Base-by-base conservation (phyloP, 1,140 invertebrate species). In the Drosophila oshimai region DNA sequence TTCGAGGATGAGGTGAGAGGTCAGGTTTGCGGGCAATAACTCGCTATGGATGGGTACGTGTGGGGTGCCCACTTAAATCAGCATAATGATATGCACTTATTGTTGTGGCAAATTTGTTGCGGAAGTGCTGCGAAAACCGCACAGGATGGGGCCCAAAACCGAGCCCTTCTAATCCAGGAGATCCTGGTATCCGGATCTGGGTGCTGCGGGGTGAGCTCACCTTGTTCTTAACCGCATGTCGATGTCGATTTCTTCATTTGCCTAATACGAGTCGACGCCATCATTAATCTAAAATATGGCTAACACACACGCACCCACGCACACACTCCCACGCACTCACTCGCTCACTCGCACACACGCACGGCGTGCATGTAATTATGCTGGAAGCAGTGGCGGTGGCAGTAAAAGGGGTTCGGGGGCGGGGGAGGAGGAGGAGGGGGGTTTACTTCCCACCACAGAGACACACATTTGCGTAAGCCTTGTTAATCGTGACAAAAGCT, bases 51-150 rank as follows among this genome's bases (percentile, higher is more conserved):
- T 73, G 69, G 49, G 20, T 17, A 31, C 22, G 37, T 47, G 37
- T 54, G 68, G 65, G 70, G 53, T 37, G 71, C 70, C 80, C 80
- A 84, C 81, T 84, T 84, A 84, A 84, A 84, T 84, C 80, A 84
- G 80, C 80, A 84, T 84, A 84, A 84, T 84, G 80, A 84, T 84
- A 84, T 84, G 80, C 80, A 84, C 81, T 84, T 84, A 84, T 84
- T 87, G 76, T 84, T 84, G 81, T 80, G 80, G 80, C 81, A 86
- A 84, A 84, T 87, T 84, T 84, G 80, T 75, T 84, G 61, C 80
- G 80, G 80, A 84, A 80, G 74, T 84, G 75, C 81, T 84, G 80
- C 45, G 75, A 79, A 86, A 86, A 86, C 80, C 75, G 75, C 65
- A 75, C 49, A 73, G 54, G 67, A 70, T 68, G 65, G 31, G 58